A percentile compares a stretch with the other conserved stretches of the same genome.
phyloP scores from a whole-genome alignment of 2,113 vertebrate species.

The Hiodon tergisus region DNA sequence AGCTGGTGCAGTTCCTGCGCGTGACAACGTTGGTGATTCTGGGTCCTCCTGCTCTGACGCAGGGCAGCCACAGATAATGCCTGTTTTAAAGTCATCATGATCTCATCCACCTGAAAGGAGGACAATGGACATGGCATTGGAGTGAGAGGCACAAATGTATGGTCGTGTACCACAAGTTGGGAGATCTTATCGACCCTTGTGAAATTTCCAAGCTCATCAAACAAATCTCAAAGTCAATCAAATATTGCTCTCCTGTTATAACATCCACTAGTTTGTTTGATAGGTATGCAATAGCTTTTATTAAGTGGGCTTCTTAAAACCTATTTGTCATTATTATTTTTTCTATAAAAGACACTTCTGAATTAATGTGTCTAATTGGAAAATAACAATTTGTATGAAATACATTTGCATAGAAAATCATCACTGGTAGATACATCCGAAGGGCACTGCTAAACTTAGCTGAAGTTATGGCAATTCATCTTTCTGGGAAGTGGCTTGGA shows the following conservation, averaged over 20 bases:
- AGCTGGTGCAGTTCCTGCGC: constrained; percentile 85
- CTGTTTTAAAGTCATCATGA: constrained; percentile 96
- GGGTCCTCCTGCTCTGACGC: constrained; percentile 71
- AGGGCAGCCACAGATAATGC: constrained; percentile 86
- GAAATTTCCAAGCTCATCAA: background rate
- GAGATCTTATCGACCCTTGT: background rate
- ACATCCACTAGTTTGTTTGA: too few relatives aligned
- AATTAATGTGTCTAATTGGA: too few relatives aligned
- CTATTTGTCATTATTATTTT: too few relatives aligned
- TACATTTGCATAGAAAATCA: too few relatives aligned
- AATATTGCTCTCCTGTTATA: too few relatives aligned
- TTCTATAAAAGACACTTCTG: too few relatives aligned
- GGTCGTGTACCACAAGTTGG: background rate
- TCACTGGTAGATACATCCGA: too few relatives aligned
- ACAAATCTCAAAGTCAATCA: too few relatives aligned
- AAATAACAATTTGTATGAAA: too few relatives aligned
- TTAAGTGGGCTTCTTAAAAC: too few relatives aligned
- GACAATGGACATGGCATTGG: background rate
- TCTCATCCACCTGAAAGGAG: constrained; percentile 84
- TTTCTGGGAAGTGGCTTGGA: background rate
- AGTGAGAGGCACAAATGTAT: background rate
- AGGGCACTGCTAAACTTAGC: too few relatives aligned
- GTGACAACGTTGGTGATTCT: constrained; percentile 83
- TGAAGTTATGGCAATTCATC: background rate
- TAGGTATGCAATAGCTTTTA: too few relatives aligned